These are phyloP conservation scores for Nipponacmea schrenckii DNA, from an alignment of 2,888 invertebrate species.

Conservation along the genomic window DNA sequence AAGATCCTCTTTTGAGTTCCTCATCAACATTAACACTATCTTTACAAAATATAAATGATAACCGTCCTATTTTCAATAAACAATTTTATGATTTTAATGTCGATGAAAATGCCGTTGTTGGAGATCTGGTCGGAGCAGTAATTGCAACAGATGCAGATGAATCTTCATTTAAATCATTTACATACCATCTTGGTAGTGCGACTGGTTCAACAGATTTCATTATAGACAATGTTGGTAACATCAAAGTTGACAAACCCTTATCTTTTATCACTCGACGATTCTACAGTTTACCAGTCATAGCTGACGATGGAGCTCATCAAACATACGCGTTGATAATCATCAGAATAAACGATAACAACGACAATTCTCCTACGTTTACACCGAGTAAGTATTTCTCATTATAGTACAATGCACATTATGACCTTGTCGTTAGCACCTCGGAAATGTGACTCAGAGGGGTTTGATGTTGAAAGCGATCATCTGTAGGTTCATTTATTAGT, in stretches of 20 bases:
- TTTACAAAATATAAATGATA: slow-evolving; percentile 50
- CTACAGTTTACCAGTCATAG: slow-evolving; percentile 85
- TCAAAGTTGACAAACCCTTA: slow-evolving; percentile 85
- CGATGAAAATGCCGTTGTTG: slow-evolving; percentile 29
- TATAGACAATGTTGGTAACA: slow-evolving; percentile 85
- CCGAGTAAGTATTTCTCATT: not conserved
- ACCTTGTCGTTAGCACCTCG: too few species aligned
- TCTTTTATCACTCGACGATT: slow-evolving; percentile 86
- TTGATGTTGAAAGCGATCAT: too few species aligned
- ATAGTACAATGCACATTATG: too few species aligned
- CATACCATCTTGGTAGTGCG: not conserved
- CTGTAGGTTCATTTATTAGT: too few species aligned
- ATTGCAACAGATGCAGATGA: slow-evolving; percentile 41
- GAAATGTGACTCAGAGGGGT: too few species aligned
- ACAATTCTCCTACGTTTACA: slow-evolving; percentile 77
- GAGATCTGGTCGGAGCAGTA: slow-evolving; percentile 29
- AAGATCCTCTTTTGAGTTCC: slow-evolving; percentile 29
- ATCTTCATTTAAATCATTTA: not conserved
- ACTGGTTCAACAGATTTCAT: slow-evolving; percentile 24
- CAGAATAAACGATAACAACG: slow-evolving; percentile 89
- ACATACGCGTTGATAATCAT: slow-evolving; percentile 83
- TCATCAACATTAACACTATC: slow-evolving; percentile 34
- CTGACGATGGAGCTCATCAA: slow-evolving; percentile 70
- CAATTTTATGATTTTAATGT: slow-evolving; percentile 32
- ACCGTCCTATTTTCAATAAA: slow-evolving; percentile 38